phyloP scores from a whole-genome alignment of 2,797 vertebrate species.

The Capromys pilorides region DNA sequence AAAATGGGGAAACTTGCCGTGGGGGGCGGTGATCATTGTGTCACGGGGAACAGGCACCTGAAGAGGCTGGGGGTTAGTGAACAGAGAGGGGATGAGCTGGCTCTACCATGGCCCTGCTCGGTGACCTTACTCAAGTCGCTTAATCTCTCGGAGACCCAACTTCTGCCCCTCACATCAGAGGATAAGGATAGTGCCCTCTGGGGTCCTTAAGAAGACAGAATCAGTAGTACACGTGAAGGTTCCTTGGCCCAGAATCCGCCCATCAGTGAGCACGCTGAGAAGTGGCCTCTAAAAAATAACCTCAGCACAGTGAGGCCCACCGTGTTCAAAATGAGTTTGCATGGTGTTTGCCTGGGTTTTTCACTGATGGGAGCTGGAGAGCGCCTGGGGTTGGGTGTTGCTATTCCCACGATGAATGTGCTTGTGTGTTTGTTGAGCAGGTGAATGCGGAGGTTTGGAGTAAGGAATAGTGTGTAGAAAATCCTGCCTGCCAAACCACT shows the following conservation, averaged over 20 bases:
- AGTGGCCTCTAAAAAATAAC: background rate
- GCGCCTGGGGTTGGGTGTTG: no score
- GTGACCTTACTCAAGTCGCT: background rate
- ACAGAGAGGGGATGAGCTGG: background rate
- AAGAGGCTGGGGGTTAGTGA: background rate
- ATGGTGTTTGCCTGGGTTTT: background rate
- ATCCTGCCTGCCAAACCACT: constrained; percentile 11
- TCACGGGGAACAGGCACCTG: background rate
- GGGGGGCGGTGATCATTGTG: background rate
- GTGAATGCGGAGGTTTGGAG: background rate
- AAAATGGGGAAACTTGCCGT: background rate
- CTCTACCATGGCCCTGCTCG: background rate
- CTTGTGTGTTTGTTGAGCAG: background rate
- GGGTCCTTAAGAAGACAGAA: background rate
- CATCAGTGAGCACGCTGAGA: background rate
- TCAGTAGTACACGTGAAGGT: background rate
- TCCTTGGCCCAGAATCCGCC: background rate
- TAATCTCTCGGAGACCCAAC: constrained; percentile 6
- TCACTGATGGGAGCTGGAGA: background rate
- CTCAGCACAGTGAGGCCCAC: background rate
- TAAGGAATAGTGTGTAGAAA: background rate
- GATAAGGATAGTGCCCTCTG: background rate
- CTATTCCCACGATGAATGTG: no score
- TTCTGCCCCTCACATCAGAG: background rate
- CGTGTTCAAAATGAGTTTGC: background rate